phyloP scores from a whole-genome alignment of 1,140 invertebrate species.

The Papilio xuthus region DNA sequence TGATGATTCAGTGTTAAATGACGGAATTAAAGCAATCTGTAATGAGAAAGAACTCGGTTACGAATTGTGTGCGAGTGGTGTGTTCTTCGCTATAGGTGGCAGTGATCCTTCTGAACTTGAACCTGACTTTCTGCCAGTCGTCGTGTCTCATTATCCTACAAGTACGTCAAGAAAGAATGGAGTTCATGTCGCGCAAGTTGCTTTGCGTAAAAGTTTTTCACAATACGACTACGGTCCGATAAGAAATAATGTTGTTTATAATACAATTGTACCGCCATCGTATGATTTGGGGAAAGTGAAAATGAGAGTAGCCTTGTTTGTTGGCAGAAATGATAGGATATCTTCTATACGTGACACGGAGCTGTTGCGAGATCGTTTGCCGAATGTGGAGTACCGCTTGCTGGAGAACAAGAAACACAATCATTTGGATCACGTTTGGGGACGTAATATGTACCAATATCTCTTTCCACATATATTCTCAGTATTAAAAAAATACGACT shows the following conservation, averaged over 20 bases:
- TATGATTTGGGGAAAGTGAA: slow-evolving; percentile 82
- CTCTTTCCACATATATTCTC: slow-evolving; percentile 60
- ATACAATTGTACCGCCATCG: slow-evolving; percentile 74
- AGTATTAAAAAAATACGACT: slow-evolving; percentile 45
- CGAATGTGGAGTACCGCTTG: slow-evolving; percentile 62
- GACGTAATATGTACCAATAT: slow-evolving; percentile 71
- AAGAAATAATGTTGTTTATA: slow-evolving; percentile 79
- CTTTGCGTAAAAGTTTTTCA: slow-evolving; percentile 70
- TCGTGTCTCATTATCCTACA: slow-evolving; percentile 50
- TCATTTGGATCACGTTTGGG: slow-evolving; percentile 82
- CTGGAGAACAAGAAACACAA: slow-evolving; percentile 53
- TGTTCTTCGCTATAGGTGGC: slow-evolving; percentile 50
- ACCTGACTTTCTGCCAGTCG: slow-evolving; percentile 46
- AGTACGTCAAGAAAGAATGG: slow-evolving; percentile 85
- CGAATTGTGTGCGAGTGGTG: slow-evolving; percentile 46
- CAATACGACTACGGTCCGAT: slow-evolving; percentile 79
- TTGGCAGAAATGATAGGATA: slow-evolving; percentile 83
- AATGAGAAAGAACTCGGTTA: slow-evolving; percentile 43
- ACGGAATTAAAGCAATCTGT: slow-evolving; percentile 41
- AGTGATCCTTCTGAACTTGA: slow-evolving; percentile 54
- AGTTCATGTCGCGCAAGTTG: slow-evolving; percentile 84
- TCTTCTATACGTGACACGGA: slow-evolving; percentile 81
- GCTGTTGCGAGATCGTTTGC: slow-evolving; percentile 70
- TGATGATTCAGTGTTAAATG: slow-evolving; percentile 41
- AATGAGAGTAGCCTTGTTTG: slow-evolving; percentile 79